Base-by-base conservation (phyloP, 2,113 vertebrate genomes). In the Bagarius yarrelli region DNA sequence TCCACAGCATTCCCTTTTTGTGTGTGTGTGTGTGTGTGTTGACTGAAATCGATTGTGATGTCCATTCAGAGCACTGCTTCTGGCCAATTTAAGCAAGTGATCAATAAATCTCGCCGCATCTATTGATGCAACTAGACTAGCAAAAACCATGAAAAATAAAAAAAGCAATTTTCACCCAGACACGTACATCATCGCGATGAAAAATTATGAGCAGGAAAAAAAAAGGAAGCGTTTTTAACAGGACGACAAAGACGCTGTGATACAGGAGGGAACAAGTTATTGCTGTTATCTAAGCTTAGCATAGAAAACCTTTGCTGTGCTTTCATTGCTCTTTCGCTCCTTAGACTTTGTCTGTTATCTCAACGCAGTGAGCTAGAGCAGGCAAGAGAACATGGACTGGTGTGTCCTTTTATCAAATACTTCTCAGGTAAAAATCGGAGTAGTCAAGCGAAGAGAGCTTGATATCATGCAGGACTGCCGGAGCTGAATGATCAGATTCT, bases 261-360 rank as follows among this genome's bases (percentile, higher is more conserved):
- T 80, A 75, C 66, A 63, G 78, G 75, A 78, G 80, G 47, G 81
- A 81, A 40, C 36, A 4, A 84, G 74, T 63, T 60, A 44, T 12
- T 71, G 66, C 72, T 59, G 85, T 84, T 84, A 82, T 84, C 83
- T 78, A 27, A 53, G 30, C 23, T 79, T 81, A 82, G 69, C 76
- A 82, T 64, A 55, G 85, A 84, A 78, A 85, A 61, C 52, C 70
- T 82, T 64, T 79, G 57, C 56, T 47, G 59, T 40, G 73, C 83
- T 84, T 80, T 83, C 67, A 69, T 80, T 80, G 76, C 76, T 83
- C 34, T 59, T 64, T 83, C 60, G 36, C 59, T 63, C 76, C 57
- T 21, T 32, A 67, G 67, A 74, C 76, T 79, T 66, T 55, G 55
- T 40, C 32, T 83, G 67, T 84, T 86, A 83, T 86, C 74, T 70